phyloP scores from a whole-genome alignment of 2,888 invertebrate genomes.

The Drosophila siamana region DNA sequence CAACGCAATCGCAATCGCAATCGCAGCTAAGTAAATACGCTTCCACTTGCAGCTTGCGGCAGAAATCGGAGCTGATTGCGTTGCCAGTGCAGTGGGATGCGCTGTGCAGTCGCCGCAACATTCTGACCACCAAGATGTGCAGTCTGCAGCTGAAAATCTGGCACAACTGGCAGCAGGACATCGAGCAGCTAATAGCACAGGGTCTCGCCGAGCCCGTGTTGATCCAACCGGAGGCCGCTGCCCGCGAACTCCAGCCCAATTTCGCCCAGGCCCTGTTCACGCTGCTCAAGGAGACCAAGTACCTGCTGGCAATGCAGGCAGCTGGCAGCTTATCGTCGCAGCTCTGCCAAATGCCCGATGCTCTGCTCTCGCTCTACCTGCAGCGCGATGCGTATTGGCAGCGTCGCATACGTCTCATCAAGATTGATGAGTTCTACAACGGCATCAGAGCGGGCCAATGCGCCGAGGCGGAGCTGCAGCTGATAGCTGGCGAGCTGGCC shows the following conservation, averaged over 20 bases:
- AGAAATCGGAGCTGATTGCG: constrained; percentile 44
- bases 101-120: constrained; percentile 74
- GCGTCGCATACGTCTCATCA: constrained; percentile 86
- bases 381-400: constrained; percentile 80
- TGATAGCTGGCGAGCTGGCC: constrained; percentile 91
- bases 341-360: constrained; percentile 69
- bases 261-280: constrained; percentile 87
- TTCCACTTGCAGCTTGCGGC: constrained; percentile 9
- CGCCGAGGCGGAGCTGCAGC: constrained; percentile 90
- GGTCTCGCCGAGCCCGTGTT: constrained; percentile 83
- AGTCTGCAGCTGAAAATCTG: constrained; percentile 86
- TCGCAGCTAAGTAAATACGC: constrained; percentile 21
- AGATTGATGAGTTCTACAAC: constrained; percentile 93
- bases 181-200: constrained; percentile 86
- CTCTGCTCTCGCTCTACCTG: constrained; percentile 72
- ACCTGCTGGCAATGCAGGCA: constrained; percentile 88
- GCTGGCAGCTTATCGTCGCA: constrained; percentile 47
- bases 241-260: constrained; percentile 67
- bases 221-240: constrained; percentile 32
- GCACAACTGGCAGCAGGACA: constrained; percentile 86
- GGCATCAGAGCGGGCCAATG: constrained; percentile 90
- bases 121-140: constrained; percentile 84
- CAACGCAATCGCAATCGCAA: too few species aligned
- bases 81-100: constrained; percentile 62
- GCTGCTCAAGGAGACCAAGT: constrained; percentile 92